Evolutionary conservation across 2,113 vertebrate species (phyloP).

Genomic region (Protobothrops mucrosquamatus): DNA sequence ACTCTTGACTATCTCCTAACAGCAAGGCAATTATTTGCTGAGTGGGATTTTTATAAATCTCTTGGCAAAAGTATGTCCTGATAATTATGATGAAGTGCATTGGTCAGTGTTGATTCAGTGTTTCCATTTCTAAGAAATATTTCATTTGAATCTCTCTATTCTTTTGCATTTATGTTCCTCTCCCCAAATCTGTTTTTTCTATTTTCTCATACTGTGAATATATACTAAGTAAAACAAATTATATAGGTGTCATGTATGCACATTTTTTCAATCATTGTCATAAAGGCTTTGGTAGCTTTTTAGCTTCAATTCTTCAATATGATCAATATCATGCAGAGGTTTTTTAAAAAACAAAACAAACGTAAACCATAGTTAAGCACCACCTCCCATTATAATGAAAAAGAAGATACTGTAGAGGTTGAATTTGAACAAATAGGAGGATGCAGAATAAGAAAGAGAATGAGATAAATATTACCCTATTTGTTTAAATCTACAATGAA

Average conservation of each 20-base stretch:
- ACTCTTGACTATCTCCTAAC: constrained; percentile 74
- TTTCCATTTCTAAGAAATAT: constrained; percentile 66
- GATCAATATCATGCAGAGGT: not conserved
- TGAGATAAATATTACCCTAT: not conserved
- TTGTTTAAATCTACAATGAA: not conserved
- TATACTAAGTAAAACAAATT: constrained; percentile 27
- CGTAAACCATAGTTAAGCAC: not conserved
- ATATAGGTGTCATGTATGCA: not conserved
- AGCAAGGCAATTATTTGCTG: constrained; percentile 81
- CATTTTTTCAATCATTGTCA: not conserved
- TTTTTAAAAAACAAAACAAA: not conserved
- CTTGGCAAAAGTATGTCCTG: constrained; percentile 76
- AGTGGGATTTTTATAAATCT: constrained; percentile 83
- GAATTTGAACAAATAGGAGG: not conserved
- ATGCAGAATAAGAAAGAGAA: not conserved
- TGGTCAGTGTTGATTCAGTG: constrained; percentile 93
- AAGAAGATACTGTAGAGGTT: not conserved
- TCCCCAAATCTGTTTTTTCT: constrained; percentile 44
- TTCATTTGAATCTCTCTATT: constrained; percentile 71
- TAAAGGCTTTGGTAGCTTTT: not conserved
- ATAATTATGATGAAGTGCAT: constrained; percentile 90
- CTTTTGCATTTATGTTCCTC: constrained; percentile 65
- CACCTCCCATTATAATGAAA: not conserved
- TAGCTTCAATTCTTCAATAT: not conserved
- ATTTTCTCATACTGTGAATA: constrained; percentile 31